Evolutionary conservation across 2,888 invertebrate species (phyloP), one percentile per base, ranked within the genome.

Genomic region (Scaptomyza flava): DNA sequence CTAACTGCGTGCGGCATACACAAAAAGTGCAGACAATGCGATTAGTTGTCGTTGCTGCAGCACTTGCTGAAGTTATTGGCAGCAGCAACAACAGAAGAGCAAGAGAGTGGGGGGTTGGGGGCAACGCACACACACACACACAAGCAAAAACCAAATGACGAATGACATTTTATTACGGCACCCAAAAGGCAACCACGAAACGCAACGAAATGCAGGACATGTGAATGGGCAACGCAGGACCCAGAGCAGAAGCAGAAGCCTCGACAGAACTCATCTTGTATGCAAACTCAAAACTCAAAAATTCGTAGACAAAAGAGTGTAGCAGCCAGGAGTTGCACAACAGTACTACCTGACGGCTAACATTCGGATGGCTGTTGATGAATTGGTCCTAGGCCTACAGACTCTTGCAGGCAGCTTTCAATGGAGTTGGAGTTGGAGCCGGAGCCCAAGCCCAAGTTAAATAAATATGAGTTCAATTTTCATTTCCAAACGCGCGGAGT

Each of bases 401-500:
- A 48, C 45, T 59, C 12, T 31, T 53, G 45, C 47, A 17, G 43
- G 51, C 56, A 34, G 27, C 36, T 38, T 38, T 38, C 36, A 7
- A 14, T 38, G 12, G n/a, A 34, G 23, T 3, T 3, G 23, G 23
- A 34, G 45, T 14, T 38, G 12, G n/a, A 34, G 23, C 23, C 23
- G 23, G 23, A 34, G 45, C 20, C 64, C 81, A 62, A 65, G 72
- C 64, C 60, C 65, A 72, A 86, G 77, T 81, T 81, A 81, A 81
- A 81, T 85, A 85, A 87, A 89, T 89, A 87, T 89, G 89, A 89
- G 89, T 85, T 89, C 89, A 85, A 89, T 87, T 85, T 85, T 89
- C 88, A 85, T 85, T 87, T 84, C 56, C 68, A 38, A 7, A 7
- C 7, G 8, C n/a, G 7, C 2, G 14, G 2, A 7, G 38, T 14